Base-by-base conservation (phyloP, 2,113 vertebrate species). In the Chroicocephalus ridibundus region DNA sequence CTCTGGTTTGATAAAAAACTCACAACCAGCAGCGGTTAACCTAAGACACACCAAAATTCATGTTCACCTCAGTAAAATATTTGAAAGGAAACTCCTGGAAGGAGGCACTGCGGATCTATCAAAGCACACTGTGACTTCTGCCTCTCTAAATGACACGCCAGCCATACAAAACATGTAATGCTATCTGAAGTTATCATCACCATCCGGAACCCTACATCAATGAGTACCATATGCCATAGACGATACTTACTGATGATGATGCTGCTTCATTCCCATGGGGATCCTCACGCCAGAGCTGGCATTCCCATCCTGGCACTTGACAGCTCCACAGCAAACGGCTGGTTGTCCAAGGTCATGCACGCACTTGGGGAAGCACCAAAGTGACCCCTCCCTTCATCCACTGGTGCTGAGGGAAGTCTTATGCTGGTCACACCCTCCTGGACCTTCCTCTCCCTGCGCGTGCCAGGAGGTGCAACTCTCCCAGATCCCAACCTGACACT, bases 111-210 rank as follows among this genome's bases (percentile, higher is more conserved):
- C 32, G 27, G 19, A 29, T 25, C 46, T 51, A 10, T 18, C 51
- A 66, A 62, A 93, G 60, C 18, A 31, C 24, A 36, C 10, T 0
- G 0, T 15, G 57, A 64, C 20, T 80, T 79, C 76, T 80, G 66
- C 42, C 29, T 52, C 55, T 62, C 31, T 26, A 46, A 49, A 46
- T 32, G 31, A 74, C 44, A 19, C 7, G 4, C 31, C 6, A 20
- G 29, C 26, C 26, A 13, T 2, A 9, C 20, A 74, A 57, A 91
- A 57, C 31, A 69, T 0, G 0, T 38, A 79, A 46, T 0, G 0
- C 10, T 65, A 16, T 25, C 47, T 38, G 36, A 17, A 69, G 24
- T 44, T 47, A 83, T 0, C 0, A 0, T n/a, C 54, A 65, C 27
- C 27, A 66, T 27, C 31, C 69, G 61, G 52, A 74, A 46, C 18